A percentile compares a stretch with the other conserved stretches of the same genome.
These are phyloP conservation scores for Argynnis bischoffii DNA, from an alignment of 2,888 invertebrate species.

Conservation along the genomic window DNA sequence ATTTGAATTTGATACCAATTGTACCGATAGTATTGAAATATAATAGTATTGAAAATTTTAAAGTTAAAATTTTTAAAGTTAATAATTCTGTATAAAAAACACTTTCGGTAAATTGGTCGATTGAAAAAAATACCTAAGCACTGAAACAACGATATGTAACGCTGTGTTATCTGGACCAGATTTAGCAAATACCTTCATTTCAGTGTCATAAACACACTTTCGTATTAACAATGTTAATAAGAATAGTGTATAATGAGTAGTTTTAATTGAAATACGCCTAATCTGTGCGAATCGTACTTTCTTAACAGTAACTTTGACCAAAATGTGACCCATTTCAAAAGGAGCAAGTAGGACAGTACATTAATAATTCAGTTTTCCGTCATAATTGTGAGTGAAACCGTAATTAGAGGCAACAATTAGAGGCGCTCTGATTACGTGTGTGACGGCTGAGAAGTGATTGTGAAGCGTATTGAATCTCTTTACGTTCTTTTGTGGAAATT, in stretches of 20 bases:
- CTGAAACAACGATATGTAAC: too few relatives aligned
- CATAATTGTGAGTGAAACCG: conserved; percentile 80
- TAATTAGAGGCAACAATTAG: conserved; percentile 77
- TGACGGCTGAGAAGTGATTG: conserved; percentile 36
- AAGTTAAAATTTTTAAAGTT: too few relatives aligned
- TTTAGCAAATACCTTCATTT: too few relatives aligned
- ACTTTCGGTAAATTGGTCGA: too few relatives aligned
- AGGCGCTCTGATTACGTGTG: conserved; percentile 70
- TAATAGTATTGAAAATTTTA: too few relatives aligned
- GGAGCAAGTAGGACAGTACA: conserved; percentile 39
- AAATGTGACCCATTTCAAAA: conserved; percentile 35
- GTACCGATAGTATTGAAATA: too few relatives aligned
- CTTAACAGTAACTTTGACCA: conserved; percentile 34
- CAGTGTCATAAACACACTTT: neutral
- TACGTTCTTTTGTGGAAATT: conserved; percentile 29
- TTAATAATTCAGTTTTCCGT: conserved; percentile 75
- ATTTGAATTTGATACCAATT: too few relatives aligned
- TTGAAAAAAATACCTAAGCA: too few relatives aligned
- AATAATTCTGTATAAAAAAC: too few relatives aligned
- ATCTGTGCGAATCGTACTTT: conserved; percentile 1
- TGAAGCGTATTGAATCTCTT: conserved; percentile 30
- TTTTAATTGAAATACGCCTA: conserved; percentile 10
- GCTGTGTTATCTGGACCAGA: too few relatives aligned
- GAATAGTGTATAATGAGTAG: neutral
- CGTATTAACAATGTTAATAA: neutral